Evolutionary conservation across 2,888 invertebrate species (phyloP).

Genomic region (Tinea trinotella): DNA sequence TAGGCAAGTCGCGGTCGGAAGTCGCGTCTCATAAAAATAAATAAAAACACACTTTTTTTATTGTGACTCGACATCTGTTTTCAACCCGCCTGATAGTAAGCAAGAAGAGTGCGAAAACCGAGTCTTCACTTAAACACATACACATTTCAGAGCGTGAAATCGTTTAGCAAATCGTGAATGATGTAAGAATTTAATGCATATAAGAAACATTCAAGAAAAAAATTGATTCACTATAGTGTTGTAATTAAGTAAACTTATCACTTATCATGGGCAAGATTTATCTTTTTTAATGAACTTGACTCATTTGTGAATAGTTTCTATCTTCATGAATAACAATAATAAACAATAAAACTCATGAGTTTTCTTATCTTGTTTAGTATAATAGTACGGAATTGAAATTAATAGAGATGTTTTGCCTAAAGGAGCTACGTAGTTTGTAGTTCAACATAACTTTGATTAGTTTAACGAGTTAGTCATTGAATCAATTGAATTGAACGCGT

Average conservation of each 20-base stretch:
- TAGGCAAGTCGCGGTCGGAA: no score
- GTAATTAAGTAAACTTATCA: slow-evolving; percentile 12
- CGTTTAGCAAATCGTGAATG: not conserved
- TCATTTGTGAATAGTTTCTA: not conserved
- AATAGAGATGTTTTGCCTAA: no score
- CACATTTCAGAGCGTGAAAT: not conserved
- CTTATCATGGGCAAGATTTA: not conserved
- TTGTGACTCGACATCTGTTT: no score
- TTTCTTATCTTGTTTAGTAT: no score
- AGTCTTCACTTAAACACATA: no score
- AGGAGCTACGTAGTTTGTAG: not conserved
- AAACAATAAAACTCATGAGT: not conserved
- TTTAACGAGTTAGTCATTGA: slow-evolving; percentile 14
- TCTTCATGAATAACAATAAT: not conserved
- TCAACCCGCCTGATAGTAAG: no score
- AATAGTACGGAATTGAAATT: no score
- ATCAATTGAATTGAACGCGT: not conserved
- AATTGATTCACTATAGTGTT: not conserved
- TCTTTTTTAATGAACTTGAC: not conserved
- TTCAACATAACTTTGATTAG: slow-evolving; percentile 3
- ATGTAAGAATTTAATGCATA: not conserved
- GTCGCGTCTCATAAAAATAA: no score
- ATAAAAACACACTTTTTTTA: no score
- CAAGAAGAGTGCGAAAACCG: no score
- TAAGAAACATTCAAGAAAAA: not conserved